A percentile compares a stretch with the other conserved stretches of the same genome.
Evolutionary conservation across 2,888 invertebrate species (phyloP).

Genomic region (Temnothorax unifasciatus): DNA sequence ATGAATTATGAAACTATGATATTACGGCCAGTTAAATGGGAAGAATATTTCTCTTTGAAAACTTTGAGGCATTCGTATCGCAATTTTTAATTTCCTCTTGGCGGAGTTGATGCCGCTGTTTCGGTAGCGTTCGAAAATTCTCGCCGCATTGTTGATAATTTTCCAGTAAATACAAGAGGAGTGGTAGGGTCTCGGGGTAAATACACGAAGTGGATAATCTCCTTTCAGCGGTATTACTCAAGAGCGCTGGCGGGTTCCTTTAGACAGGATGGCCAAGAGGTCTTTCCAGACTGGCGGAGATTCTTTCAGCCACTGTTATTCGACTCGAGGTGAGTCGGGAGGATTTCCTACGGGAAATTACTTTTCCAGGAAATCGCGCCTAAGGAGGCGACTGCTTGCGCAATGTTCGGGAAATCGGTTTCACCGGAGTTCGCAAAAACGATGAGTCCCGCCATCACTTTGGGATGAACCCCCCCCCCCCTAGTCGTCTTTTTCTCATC

Average conservation of each 20-base stretch:
- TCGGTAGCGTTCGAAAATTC: constrained; percentile 7
- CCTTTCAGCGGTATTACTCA: constrained; percentile 41
- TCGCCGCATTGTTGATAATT: constrained; percentile 48
- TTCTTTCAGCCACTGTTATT: constrained; percentile 80
- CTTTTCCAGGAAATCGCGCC: constrained; percentile 80
- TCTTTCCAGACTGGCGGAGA: constrained; percentile 71
- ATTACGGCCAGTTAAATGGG: neutral
- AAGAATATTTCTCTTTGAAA: neutral
- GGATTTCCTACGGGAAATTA: constrained; percentile 84
- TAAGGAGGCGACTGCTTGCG: constrained; percentile 57
- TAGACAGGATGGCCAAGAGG: constrained; percentile 53
- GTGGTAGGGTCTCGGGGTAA: constrained; percentile 40
- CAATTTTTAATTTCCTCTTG: constrained; percentile 25
- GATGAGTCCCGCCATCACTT: constrained; percentile 37
- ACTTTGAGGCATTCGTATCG: neutral
- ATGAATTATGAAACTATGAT: neutral
- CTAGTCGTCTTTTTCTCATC: constrained; percentile 51
- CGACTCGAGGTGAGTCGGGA: constrained; percentile 80
- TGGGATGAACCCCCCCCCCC: constrained; percentile 22
- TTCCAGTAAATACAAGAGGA: constrained; percentile 16
- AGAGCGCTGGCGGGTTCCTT: constrained; percentile 52
- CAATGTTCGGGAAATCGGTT: constrained; percentile 58
- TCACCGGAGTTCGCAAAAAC: constrained; percentile 43
- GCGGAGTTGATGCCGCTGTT: neutral
- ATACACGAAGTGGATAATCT: constrained; percentile 56